A percentile compares a stretch with the other conserved stretches of the same genome.
These are phyloP conservation scores for Crematogaster levior DNA, from an alignment of 2,888 invertebrate species.

Conservation along the genomic window DNA sequence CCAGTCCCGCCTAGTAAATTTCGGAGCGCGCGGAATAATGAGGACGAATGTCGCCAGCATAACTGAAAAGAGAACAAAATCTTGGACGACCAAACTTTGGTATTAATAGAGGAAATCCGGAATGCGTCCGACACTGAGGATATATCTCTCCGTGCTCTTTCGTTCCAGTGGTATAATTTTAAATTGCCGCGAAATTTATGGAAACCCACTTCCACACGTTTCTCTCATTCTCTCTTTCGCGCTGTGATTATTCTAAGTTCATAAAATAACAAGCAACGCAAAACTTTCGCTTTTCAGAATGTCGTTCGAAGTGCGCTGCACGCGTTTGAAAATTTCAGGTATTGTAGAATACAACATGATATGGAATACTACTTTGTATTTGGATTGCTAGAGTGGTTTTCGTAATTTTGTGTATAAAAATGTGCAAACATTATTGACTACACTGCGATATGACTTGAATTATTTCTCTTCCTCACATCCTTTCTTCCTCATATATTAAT, in stretches of 20 bases:
- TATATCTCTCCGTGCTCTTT: constrained; percentile 72
- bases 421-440: constrained; percentile 17
- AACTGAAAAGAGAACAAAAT: constrained; percentile 62
- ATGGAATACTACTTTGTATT: constrained; percentile 22
- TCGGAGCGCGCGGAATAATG: constrained; percentile 46
- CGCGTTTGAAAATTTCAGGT: constrained; percentile 37
- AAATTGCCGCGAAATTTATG: constrained; percentile 70
- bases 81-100: constrained; percentile 74
- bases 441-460: neutral
- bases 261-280: constrained; percentile 30
- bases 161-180: constrained; percentile 71
- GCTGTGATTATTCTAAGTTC: constrained; percentile 25
- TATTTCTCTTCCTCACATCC: neutral
- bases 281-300: constrained; percentile 45
- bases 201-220: constrained; percentile 34
- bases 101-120: constrained; percentile 81
- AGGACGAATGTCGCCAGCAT: constrained; percentile 47
- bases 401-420: constrained; percentile 32
- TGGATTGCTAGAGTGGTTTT: constrained; percentile 23
- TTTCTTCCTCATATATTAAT: neutral
- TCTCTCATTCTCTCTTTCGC: constrained; percentile 16
- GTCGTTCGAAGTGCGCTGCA: constrained; percentile 3
- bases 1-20: constrained; percentile 47
- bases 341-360: constrained; percentile 13
- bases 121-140: constrained; percentile 73